These are phyloP conservation scores for Acestrorhynchus altus DNA, from an alignment of 2,797 vertebrate species.

Conservation along the genomic window DNA sequence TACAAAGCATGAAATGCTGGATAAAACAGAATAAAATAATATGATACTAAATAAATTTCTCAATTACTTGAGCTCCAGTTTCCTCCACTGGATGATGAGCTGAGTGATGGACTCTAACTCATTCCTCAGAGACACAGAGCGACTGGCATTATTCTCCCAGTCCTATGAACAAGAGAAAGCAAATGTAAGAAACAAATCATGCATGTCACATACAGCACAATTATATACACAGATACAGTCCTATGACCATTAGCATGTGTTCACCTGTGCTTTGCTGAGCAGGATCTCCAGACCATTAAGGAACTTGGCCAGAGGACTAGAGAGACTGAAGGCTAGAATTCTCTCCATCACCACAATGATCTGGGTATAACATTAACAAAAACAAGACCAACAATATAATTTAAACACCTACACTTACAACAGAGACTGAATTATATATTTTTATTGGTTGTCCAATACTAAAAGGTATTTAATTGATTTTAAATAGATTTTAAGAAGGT, in stretches of 20 bases:
- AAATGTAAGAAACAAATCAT: background rate
- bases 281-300: constrained; percentile 97
- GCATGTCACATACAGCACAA: background rate
- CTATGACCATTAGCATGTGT: background rate
- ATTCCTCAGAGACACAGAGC: constrained; percentile 84
- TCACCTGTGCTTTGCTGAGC: constrained; percentile 92
- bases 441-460: too few species aligned
- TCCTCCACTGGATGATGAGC: constrained; percentile 94
- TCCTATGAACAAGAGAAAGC: constrained; percentile 77
- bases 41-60: background rate
- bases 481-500: too few species aligned
- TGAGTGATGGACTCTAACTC: constrained; percentile 89
- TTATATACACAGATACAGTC: too few species aligned
- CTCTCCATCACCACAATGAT: constrained; percentile 89
- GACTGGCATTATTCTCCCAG: constrained; percentile 96
- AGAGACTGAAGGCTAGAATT: constrained; percentile 87
- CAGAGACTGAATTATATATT: too few species aligned
- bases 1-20: background rate
- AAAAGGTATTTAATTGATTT: too few species aligned
- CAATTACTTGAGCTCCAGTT: constrained; percentile 90
- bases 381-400: too few species aligned
- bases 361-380: constrained; percentile 66
- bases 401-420: too few species aligned
- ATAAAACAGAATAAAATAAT: too few species aligned
- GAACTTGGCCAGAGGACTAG: constrained; percentile 93